Percentiles rank a stretch among this genome's conserved stretches.
Conservation (phyloP, 2,888 invertebrate species). For the Stratiomys singularior region DNA sequence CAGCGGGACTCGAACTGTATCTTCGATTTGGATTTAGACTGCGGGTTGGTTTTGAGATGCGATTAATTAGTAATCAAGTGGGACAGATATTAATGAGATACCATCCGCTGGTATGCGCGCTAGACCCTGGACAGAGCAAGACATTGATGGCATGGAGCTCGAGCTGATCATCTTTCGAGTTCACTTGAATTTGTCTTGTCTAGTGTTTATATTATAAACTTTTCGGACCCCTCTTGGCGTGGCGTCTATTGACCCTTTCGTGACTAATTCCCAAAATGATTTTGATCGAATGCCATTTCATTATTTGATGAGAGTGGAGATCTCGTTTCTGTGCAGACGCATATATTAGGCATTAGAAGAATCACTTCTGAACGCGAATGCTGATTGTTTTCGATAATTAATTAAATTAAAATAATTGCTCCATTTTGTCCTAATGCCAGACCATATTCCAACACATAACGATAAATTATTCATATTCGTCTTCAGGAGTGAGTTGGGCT, state of each 20-base stretch:
- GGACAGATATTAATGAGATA: slow-evolving; percentile 45
- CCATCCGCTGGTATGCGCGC: slow-evolving; percentile 27
- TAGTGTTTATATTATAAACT: slow-evolving; percentile 27
- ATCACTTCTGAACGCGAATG: too few relatives aligned
- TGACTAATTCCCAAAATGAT: slow-evolving; percentile 34
- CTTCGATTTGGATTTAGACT: background rate
- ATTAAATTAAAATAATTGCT: too few relatives aligned
- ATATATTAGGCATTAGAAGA: slow-evolving; percentile 1
- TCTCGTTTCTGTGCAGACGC: background rate
- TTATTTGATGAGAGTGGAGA: background rate
- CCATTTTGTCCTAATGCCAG: too few relatives aligned
- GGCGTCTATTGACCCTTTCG: slow-evolving; percentile 36
- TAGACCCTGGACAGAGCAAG: background rate
- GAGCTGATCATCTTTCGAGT: background rate
- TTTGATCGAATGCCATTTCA: slow-evolving; percentile 30
- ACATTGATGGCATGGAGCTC: slow-evolving; percentile 16
- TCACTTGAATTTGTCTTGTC: slow-evolving; percentile 19
- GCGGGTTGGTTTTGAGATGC: slow-evolving; percentile 15
- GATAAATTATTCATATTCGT: too few relatives aligned
- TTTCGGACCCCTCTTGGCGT: background rate
- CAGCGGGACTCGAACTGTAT: slow-evolving; percentile 37
- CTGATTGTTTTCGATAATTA: too few relatives aligned
- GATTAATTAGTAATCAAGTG: slow-evolving; percentile 45
- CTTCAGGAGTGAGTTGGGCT: too few relatives aligned
- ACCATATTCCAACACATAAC: too few relatives aligned